A percentile compares a stretch with the other conserved stretches of the same genome.
phyloP scores from a whole-genome alignment of 2,797 vertebrate genomes.

The Strix occidentalis region DNA sequence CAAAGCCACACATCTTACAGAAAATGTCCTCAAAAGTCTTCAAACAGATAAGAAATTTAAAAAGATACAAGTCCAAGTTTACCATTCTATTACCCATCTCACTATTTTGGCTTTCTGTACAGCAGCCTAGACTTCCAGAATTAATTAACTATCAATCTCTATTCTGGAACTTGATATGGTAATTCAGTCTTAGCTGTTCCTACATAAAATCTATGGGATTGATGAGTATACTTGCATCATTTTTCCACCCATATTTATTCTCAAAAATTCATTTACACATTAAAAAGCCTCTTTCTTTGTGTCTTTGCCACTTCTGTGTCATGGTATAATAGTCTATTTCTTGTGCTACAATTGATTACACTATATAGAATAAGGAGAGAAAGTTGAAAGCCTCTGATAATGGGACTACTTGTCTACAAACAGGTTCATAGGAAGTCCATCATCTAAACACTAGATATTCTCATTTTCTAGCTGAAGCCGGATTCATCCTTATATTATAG shows the following conservation, averaged over 20 bases:
- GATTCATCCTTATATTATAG: background rate
- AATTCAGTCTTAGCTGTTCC: background rate
- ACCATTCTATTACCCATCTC: background rate
- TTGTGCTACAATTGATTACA: constrained; percentile 28
- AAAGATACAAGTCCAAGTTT: background rate
- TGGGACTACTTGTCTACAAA: background rate
- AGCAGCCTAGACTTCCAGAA: background rate
- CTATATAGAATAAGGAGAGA: background rate
- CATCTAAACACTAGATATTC: background rate
- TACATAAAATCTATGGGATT: background rate
- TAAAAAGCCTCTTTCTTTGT: background rate
- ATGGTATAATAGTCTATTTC: constrained; percentile 26
- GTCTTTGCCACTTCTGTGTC: background rate
- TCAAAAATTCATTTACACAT: background rate
- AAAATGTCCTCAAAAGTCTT: background rate
- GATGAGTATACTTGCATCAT: background rate
- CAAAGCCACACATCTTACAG: background rate
- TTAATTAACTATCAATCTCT: background rate
- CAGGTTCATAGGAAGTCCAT: background rate
- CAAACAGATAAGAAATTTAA: background rate
- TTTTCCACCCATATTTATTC: background rate
- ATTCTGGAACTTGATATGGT: background rate
- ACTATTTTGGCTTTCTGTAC: background rate
- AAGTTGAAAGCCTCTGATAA: constrained; percentile 6
- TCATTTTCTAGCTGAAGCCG: background rate